Conservation (phyloP, 35 echinoderm and acorn worm genomes). For the Nesometra sesokonis region DNA sequence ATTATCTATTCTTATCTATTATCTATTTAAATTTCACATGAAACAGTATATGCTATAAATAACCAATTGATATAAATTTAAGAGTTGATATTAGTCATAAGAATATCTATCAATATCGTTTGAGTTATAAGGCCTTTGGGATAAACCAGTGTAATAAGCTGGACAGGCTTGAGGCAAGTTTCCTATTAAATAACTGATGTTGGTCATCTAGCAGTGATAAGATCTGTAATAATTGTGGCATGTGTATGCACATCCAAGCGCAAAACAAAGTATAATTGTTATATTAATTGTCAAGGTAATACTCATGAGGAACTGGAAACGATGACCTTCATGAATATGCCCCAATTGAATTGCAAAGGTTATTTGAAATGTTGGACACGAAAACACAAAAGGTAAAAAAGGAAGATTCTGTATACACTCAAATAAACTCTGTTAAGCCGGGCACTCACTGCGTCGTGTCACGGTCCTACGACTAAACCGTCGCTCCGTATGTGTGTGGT, state of each 20-base stretch:
- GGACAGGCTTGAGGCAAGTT: neutral
- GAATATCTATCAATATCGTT: neutral
- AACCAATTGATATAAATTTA: neutral
- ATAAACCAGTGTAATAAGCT: neutral
- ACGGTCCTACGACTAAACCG: too few relatives aligned
- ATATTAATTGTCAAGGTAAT: neutral
- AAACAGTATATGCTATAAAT: too few relatives aligned
- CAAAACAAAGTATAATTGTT: neutral
- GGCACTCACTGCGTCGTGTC: too few relatives aligned
- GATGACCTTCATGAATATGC: neutral
- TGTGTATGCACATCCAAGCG: neutral
- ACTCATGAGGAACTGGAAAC: neutral
- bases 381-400: too few relatives aligned
- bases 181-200: neutral
- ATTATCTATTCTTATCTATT: too few relatives aligned
- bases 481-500: too few relatives aligned
- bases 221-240: neutral
- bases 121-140: neutral
- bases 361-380: neutral
- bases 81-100: neutral
- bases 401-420: too few relatives aligned
- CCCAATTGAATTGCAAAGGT: neutral
- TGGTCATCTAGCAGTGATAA: neutral
- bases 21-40: too few relatives aligned
- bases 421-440: too few relatives aligned